Conservation (phyloP, 2,888 invertebrate genomes). For the Tortrix viridana region DNA sequence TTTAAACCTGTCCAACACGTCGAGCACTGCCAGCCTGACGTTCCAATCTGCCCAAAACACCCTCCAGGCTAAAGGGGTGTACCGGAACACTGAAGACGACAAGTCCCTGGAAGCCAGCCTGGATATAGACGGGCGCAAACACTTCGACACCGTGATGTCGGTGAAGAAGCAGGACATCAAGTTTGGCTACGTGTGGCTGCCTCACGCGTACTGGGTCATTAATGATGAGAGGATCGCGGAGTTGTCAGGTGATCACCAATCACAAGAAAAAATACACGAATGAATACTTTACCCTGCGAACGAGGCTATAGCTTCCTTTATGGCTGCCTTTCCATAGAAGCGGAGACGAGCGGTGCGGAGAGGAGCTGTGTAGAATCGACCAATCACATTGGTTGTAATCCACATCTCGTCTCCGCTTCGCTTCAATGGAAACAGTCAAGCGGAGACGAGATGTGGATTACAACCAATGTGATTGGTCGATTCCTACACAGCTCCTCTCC, state of each 20-base stretch:
- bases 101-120: slow-evolving; percentile 88
- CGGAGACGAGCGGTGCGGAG: too few species aligned
- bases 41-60: slow-evolving; percentile 87
- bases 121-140: slow-evolving; percentile 89
- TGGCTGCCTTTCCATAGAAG: too few species aligned
- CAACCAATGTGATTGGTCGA: too few species aligned
- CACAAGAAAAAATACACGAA: background rate
- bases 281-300: too few species aligned
- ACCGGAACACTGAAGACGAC: slow-evolving; percentile 87
- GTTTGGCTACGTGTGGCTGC: slow-evolving; percentile 88
- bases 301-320: too few species aligned
- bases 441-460: too few species aligned
- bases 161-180: slow-evolving; percentile 83
- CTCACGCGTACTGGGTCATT: slow-evolving; percentile 88
- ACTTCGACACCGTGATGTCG: slow-evolving; percentile 87
- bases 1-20: slow-evolving; percentile 66
- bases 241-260: slow-evolving; percentile 80
- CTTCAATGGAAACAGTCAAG: too few species aligned
- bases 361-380: too few species aligned
- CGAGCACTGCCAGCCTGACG: slow-evolving; percentile 80
- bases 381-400: too few species aligned
- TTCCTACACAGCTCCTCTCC: too few species aligned
- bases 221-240: slow-evolving; percentile 90
- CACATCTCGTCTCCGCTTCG: too few species aligned
- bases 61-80: slow-evolving; percentile 88